Evolutionary conservation across 2,113 vertebrate genomes (phyloP).

Genomic region (Hemicordylus capensis): DNA sequence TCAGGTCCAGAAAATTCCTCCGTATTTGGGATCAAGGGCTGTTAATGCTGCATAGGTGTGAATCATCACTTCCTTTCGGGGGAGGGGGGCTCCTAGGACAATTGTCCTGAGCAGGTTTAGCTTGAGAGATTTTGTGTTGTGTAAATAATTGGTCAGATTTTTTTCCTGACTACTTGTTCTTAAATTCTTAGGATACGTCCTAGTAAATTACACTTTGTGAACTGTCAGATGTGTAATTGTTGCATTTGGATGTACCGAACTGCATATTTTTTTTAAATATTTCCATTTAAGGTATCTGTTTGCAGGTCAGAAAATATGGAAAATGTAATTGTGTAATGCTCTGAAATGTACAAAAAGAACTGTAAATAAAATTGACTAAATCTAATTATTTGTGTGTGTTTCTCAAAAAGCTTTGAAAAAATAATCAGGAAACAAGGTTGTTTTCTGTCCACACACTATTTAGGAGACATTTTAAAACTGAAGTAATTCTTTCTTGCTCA

Average conservation of each 20-base stretch:
- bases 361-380: constrained; percentile 89
- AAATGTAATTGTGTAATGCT: constrained; percentile 87
- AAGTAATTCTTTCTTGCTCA: constrained; percentile 56
- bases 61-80: constrained; percentile 60
- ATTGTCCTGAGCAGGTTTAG: constrained; percentile 72
- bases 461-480: constrained; percentile 64
- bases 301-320: constrained; percentile 97
- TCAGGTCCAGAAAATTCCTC: constrained; percentile 60
- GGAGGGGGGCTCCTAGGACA: constrained; percentile 67
- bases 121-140: constrained; percentile 76
- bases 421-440: constrained; percentile 65
- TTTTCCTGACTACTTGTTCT: constrained; percentile 78
- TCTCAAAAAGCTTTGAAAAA: constrained; percentile 84
- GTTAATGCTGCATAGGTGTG: constrained; percentile 72
- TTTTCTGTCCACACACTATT: constrained; percentile 58
- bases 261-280: constrained; percentile 76
- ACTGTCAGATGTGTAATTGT: constrained; percentile 86
- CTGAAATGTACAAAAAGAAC: constrained; percentile 83
- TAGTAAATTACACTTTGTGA: constrained; percentile 86
- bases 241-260: constrained; percentile 86
- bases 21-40: constrained; percentile 69
- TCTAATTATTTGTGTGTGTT: constrained; percentile 89
- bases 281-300: constrained; percentile 93
- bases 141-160: constrained; percentile 83
- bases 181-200: constrained; percentile 82